Evolutionary conservation across 2,113 vertebrate genomes (phyloP).

Genomic region (human (Homo sapiens)): GRCh38 chr5:130976001-130976500

Average conservation of each 20-base stretch:
- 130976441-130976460: neutral
- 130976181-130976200: neutral
- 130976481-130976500: neutral
- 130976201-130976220: neutral
- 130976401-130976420: neutral
- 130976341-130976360: neutral
- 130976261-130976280: neutral
- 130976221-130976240: neutral
- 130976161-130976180: neutral
- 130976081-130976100: neutral
- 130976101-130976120: neutral
- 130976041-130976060: neutral
- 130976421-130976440: neutral
- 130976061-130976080: neutral
- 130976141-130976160: neutral
- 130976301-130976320: neutral
- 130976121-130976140: neutral
- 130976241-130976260: neutral
- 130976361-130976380: neutral
- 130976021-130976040: neutral
- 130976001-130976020: neutral
- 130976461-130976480: neutral
- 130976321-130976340: neutral
- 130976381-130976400: neutral
- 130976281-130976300: neutral